phyloP scores from a whole-genome alignment of 23 tunicate genomes.

The Pegea sp. region DNA sequence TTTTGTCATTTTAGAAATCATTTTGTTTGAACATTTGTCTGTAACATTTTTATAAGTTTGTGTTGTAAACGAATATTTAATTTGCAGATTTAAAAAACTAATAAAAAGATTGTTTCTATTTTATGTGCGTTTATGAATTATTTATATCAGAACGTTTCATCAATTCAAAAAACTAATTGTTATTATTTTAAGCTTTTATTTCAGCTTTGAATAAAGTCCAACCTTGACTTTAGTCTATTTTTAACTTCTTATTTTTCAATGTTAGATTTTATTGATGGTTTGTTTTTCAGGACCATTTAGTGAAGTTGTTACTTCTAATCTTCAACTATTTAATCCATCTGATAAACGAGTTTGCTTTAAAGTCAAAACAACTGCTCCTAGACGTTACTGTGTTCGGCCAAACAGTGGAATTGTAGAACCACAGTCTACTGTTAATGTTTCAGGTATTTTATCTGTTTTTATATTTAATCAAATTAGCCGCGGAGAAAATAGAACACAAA shows the following conservation, averaged over 20 bases:
- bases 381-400: slow-evolving; percentile 86
- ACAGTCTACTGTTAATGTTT: slow-evolving; percentile 41
- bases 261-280: too few species aligned
- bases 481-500: too few species aligned
- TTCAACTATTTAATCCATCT: slow-evolving; percentile 59
- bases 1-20: not conserved
- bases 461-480: too few species aligned
- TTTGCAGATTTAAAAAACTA: not conserved
- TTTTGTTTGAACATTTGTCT: not conserved
- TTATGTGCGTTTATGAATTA: not conserved
- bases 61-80: not conserved
- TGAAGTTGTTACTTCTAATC: slow-evolving; percentile 66
- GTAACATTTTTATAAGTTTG: not conserved
- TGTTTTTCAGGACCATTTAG: slow-evolving; percentile 63
- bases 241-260: too few species aligned
- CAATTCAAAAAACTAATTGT: too few species aligned
- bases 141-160: not conserved
- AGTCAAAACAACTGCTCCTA: slow-evolving; percentile 92
- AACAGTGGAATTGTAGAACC: slow-evolving; percentile 86
- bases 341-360: slow-evolving; percentile 65
- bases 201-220: too few species aligned
- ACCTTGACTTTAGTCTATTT: too few species aligned
- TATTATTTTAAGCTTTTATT: not conserved
- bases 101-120: too few species aligned
- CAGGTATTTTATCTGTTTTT: slow-evolving; percentile 32